Evolutionary conservation across 2,113 vertebrate genomes (phyloP).

Genomic region (Casuarius casuarius): DNA sequence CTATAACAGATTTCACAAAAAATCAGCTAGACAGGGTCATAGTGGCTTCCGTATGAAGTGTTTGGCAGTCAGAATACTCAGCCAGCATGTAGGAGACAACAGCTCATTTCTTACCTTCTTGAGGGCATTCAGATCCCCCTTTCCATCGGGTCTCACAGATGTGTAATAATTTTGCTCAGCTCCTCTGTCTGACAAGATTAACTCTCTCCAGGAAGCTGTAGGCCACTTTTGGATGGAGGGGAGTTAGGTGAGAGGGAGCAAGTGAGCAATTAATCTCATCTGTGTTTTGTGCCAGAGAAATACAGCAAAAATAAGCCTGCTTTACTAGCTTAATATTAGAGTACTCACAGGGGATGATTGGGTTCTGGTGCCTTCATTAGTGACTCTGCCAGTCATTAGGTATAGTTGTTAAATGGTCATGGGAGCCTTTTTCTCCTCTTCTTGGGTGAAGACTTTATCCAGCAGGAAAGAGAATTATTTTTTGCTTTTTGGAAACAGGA

Average conservation of each 20-base stretch:
- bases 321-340: not conserved
- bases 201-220: accelerated
- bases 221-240: not conserved
- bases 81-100: not conserved
- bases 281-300: not conserved
- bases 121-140: not conserved
- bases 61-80: not conserved
- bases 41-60: not conserved
- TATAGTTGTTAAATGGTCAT: not conserved
- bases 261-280: not conserved
- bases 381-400: not conserved
- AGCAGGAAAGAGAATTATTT: not conserved
- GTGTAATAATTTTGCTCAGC: not conserved
- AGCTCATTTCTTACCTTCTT: not conserved
- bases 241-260: not conserved
- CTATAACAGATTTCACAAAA: not conserved
- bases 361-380: not conserved
- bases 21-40: accelerated
- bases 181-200: not conserved
- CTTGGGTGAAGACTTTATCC: not conserved
- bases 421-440: not conserved
- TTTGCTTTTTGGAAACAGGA: not conserved
- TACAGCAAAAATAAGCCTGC: not conserved
- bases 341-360: not conserved
- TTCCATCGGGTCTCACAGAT: not conserved